These are phyloP conservation scores for Hemicordylus capensis DNA, from an alignment of 2,113 vertebrate species.

Conservation along the genomic window DNA sequence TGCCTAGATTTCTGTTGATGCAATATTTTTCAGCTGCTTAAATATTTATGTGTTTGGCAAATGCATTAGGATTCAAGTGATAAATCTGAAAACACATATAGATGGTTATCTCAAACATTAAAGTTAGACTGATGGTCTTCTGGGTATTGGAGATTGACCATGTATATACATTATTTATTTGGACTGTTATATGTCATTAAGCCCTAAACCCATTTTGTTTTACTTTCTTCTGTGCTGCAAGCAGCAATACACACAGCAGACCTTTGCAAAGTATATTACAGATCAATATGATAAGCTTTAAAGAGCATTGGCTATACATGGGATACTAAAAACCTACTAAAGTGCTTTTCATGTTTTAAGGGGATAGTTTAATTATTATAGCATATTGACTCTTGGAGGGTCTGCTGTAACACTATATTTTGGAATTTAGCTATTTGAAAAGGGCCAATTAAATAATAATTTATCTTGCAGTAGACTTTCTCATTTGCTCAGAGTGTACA, in stretches of 20 bases:
- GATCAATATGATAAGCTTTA: conserved; percentile 70
- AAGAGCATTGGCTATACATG: conserved; percentile 54
- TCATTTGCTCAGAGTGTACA: background rate
- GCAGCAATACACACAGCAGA: conserved; percentile 59
- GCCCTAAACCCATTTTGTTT: conserved; percentile 63
- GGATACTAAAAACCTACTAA: conserved; percentile 45
- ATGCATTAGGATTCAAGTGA: conserved; percentile 72
- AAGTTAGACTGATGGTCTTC: conserved; percentile 70
- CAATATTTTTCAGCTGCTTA: conserved; percentile 66
- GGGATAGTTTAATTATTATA: conserved; percentile 49
- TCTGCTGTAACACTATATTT: conserved; percentile 23
- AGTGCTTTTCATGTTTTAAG: conserved; percentile 34
- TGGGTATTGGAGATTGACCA: conserved; percentile 63
- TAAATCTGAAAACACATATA: conserved; percentile 71
- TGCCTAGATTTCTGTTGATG: conserved; percentile 63
- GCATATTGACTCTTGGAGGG: background rate
- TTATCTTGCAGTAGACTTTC: background rate
- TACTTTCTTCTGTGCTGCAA: conserved; percentile 45
- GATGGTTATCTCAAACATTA: conserved; percentile 74
- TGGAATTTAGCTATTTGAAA: conserved; percentile 18
- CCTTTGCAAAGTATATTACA: conserved; percentile 57
- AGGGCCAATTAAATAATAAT: background rate
- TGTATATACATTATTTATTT: conserved; percentile 74
- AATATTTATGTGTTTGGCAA: conserved; percentile 77
- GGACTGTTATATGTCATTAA: conserved; percentile 72